phyloP scores from a whole-genome alignment of 2,113 vertebrate species.

The Corythaixoides concolor region DNA sequence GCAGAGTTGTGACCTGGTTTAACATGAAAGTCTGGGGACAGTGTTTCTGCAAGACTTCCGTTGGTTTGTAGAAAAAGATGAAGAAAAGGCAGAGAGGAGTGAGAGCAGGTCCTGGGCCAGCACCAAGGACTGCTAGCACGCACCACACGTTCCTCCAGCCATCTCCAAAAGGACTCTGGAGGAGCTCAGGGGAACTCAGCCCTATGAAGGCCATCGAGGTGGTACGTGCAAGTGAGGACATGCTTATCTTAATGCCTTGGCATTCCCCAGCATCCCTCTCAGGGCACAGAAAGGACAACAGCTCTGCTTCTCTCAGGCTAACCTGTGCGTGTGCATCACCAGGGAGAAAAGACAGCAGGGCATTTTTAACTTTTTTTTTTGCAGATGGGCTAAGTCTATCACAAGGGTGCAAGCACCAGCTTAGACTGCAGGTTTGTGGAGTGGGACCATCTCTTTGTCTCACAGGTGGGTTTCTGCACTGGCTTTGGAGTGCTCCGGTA shows the following conservation, averaged over 20 bases:
- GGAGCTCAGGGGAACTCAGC: neutral
- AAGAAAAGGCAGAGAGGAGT: neutral
- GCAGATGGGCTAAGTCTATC: neutral
- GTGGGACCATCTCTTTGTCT: neutral
- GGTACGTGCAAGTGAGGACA: rapidly evolving
- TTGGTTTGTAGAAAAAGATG: neutral
- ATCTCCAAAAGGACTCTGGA: neutral
- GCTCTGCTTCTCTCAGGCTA: neutral
- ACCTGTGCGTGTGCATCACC: neutral
- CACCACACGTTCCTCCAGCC: neutral
- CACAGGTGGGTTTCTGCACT: neutral
- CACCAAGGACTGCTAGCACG: neutral
- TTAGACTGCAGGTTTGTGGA: neutral
- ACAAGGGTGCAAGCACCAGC: neutral
- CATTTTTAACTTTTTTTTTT: neutral
- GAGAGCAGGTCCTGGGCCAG: neutral
- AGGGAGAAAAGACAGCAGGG: neutral
- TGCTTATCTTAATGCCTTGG: neutral
- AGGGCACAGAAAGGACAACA: neutral
- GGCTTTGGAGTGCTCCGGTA: neutral
- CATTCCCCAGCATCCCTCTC: neutral
- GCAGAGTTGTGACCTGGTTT: neutral
- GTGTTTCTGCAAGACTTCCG: neutral
- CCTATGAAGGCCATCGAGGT: neutral
- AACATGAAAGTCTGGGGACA: neutral